These are phyloP conservation scores for Habroteleia sp. DNA, from an alignment of 2,888 invertebrate species.

Conservation along the genomic window DNA sequence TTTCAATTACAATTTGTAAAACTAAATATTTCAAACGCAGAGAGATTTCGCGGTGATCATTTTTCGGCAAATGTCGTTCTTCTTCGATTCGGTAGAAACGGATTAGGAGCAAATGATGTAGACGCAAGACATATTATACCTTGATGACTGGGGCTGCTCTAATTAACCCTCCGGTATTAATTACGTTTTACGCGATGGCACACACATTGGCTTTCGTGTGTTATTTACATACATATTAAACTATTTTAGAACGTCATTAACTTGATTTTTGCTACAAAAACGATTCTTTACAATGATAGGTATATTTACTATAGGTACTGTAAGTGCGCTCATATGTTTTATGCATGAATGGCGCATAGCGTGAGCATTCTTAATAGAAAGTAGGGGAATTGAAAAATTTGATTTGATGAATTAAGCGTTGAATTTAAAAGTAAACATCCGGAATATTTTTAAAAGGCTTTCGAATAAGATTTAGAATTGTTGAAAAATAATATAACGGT, in stretches of 20 bases:
- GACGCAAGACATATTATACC: not conserved
- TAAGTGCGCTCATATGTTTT: conserved; percentile 22
- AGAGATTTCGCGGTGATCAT: not conserved
- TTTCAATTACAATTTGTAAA: too few relatives aligned
- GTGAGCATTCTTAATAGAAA: conserved; percentile 19
- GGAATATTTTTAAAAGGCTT: too few relatives aligned
- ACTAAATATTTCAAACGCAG: not conserved
- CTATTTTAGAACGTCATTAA: conserved; percentile 40
- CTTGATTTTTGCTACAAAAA: conserved; percentile 32
- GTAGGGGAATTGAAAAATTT: conserved; percentile 29
- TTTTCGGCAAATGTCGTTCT: conserved; percentile 18
- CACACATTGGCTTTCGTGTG: conserved; percentile 8
- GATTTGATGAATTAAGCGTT: conserved; percentile 5
- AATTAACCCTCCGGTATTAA: conserved; percentile 45
- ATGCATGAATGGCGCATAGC: conserved; percentile 33
- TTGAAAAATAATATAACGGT: too few relatives aligned
- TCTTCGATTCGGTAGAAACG: conserved; percentile 1
- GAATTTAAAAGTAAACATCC: too few relatives aligned
- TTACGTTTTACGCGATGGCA: conserved; percentile 47
- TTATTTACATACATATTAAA: conserved; percentile 57
- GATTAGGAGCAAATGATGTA: conserved; percentile 9
- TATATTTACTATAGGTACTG: conserved; percentile 25
- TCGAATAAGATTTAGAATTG: too few relatives aligned
- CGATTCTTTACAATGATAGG: conserved; percentile 26
- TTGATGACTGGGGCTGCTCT: conserved; percentile 35